A percentile compares a stretch with the other conserved stretches of the same genome.
Conservation (phyloP, 2,888 invertebrate species). For the Eupithecia exiguata region DNA sequence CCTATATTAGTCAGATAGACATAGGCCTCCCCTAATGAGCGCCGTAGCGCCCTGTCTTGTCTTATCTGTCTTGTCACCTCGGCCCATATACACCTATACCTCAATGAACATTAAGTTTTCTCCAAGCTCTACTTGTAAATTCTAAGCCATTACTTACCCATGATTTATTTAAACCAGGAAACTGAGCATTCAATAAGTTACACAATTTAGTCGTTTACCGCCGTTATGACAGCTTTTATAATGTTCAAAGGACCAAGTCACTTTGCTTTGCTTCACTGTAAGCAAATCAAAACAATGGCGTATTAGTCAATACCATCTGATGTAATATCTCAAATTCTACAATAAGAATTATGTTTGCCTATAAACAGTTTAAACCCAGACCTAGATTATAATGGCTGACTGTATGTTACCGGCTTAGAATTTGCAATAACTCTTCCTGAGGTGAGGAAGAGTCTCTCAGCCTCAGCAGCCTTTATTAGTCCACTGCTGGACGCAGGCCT, state of each 20-base stretch:
- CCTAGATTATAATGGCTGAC: neutral
- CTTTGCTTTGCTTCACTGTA: neutral
- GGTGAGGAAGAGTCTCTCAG: too few species aligned
- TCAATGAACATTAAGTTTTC: conserved; percentile 1
- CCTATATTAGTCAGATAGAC: too few species aligned
- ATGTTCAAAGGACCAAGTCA: neutral
- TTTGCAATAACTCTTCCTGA: too few species aligned
- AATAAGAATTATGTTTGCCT: neutral
- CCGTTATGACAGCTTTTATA: conserved; percentile 9
- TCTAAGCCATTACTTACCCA: conserved; percentile 19
- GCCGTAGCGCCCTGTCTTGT: too few species aligned
- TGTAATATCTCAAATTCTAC: neutral
- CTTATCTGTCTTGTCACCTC: too few species aligned
- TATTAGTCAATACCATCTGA: neutral
- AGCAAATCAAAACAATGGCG: neutral
- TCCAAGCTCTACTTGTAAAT: conserved; percentile 24
- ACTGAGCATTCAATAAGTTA: conserved; percentile 18
- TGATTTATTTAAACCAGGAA: conserved; percentile 33
- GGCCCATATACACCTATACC: neutral
- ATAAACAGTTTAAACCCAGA: neutral
- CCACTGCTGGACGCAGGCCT: too few species aligned
- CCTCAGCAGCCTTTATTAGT: too few species aligned
- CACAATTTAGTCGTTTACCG: conserved; percentile 17
- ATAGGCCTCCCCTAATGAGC: too few species aligned
- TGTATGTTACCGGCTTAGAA: neutral